A percentile compares a stretch with the other conserved stretches of the same genome.
phyloP scores from a whole-genome alignment of 2,797 vertebrate genomes.

The Silurus aristotelis region DNA sequence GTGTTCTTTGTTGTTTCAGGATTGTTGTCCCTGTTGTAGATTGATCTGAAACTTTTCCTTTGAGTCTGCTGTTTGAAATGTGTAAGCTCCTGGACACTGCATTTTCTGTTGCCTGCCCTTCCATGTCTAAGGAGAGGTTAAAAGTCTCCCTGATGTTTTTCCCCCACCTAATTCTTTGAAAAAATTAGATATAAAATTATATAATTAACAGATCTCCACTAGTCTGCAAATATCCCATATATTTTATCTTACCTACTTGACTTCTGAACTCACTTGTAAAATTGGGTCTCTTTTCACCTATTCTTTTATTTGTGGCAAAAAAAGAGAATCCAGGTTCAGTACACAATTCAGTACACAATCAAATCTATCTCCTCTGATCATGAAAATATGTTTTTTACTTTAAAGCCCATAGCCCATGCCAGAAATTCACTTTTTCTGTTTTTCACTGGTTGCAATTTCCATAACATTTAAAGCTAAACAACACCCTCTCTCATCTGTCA shows the following conservation, averaged over 20 bases:
- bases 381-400: background rate
- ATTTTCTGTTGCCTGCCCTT: slow-evolving; percentile 3
- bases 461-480: background rate
- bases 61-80: slow-evolving; percentile 4
- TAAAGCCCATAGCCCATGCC: background rate
- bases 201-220: background rate
- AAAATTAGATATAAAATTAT: background rate
- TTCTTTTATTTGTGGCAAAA: background rate
- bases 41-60: background rate
- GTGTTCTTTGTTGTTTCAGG: background rate
- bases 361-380: background rate
- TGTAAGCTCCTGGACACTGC: slow-evolving; percentile 2
- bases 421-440: background rate
- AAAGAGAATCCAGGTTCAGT: background rate
- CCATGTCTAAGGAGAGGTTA: background rate
- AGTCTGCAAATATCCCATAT: background rate
- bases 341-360: background rate
- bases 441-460: background rate
- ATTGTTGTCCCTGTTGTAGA: slow-evolving; percentile 6
- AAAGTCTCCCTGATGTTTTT: background rate
- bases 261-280: background rate
- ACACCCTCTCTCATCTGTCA: background rate
- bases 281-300: background rate
- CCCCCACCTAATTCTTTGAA: background rate
- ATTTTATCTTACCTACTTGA: background rate